Conservation (phyloP, 2,113 vertebrate genomes). For the Mus spicilegus region DNA sequence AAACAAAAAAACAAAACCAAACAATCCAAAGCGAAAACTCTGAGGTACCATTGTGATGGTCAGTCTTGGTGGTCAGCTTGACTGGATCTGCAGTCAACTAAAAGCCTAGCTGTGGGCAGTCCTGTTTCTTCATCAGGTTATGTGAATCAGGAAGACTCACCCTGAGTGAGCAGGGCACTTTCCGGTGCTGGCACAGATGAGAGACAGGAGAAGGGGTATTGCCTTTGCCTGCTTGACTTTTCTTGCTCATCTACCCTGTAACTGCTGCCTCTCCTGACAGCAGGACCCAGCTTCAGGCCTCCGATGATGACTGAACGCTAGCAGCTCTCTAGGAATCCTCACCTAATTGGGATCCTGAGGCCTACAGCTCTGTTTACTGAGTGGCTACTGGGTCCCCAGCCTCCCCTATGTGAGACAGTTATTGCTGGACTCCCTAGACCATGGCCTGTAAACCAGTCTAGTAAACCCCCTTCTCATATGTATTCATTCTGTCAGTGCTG, state of each 20-base stretch:
- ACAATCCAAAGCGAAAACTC: not conserved
- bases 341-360: too few species aligned
- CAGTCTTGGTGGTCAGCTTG: not conserved
- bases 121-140: not conserved
- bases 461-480: not conserved
- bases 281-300: not conserved
- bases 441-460: too few species aligned
- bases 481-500: not conserved
- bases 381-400: not conserved
- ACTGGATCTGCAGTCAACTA: not conserved
- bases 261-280: not conserved
- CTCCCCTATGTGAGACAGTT: not conserved
- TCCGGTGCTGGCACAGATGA: not conserved
- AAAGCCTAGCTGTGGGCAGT: not conserved
- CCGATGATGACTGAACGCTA: too few species aligned
- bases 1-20: not conserved
- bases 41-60: not conserved
- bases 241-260: not conserved
- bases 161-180: not conserved
- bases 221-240: too few species aligned
- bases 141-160: too few species aligned
- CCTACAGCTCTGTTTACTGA: not conserved
- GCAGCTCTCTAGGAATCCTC: not conserved
- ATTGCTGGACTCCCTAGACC: not conserved
- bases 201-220: not conserved